Evolutionary conservation across 2,888 invertebrate genomes (phyloP).

Genomic region (Syritta pipiens): DNA sequence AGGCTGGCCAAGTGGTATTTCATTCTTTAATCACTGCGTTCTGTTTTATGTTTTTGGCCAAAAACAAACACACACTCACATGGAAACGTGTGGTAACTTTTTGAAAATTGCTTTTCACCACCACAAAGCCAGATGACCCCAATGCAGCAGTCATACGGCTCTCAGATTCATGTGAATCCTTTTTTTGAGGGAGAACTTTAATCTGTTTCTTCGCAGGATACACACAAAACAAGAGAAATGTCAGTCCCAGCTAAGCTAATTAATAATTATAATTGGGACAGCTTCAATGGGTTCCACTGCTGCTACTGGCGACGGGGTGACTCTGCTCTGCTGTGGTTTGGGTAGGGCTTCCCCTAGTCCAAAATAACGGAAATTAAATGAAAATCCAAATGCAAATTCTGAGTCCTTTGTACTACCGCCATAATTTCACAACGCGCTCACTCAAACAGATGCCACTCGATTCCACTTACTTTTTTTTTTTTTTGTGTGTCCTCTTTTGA

Average conservation of each 20-base stretch:
- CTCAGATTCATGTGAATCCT: background rate
- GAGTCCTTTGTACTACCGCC: constrained; percentile 19
- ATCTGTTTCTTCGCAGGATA: constrained; percentile 5
- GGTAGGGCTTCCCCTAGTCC: background rate
- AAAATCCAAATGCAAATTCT: constrained; percentile 35
- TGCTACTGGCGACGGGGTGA: background rate
- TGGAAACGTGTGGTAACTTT: too few species aligned
- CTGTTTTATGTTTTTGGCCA: too few species aligned
- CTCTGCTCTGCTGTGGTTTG: background rate
- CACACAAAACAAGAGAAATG: background rate
- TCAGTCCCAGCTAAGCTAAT: constrained; percentile 31
- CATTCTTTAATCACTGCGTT: too few species aligned
- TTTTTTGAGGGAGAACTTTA: background rate
- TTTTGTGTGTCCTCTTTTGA: constrained; percentile 11
- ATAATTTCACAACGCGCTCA: constrained; percentile 49
- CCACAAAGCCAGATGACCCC: constrained; percentile 29
- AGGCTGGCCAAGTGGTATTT: too few species aligned
- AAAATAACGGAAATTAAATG: constrained; percentile 37
- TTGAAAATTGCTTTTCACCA: constrained; percentile 27
- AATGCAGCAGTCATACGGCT: constrained; percentile 20
- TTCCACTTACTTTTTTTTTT: constrained; percentile 2
- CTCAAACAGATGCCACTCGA: constrained; percentile 45
- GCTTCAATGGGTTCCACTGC: constrained; percentile 14
- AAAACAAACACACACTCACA: too few species aligned
- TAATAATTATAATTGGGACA: constrained; percentile 65